Conservation (phyloP, 1,140 invertebrate genomes). For the Drosophila insularis region DNA sequence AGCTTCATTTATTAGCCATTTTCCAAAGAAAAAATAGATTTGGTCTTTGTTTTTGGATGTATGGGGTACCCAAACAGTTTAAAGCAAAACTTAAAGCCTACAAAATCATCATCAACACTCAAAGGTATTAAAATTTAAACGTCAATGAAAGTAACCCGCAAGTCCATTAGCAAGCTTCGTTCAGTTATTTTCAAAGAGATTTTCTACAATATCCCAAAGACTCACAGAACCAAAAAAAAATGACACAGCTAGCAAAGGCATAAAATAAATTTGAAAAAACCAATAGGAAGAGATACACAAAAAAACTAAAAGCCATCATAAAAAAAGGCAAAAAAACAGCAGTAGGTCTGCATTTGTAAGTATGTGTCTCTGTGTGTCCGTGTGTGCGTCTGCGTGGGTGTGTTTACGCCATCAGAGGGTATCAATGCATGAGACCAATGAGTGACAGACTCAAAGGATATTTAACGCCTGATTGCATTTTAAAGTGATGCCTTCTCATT, state of each 20-base stretch:
- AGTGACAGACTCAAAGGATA: constrained; percentile 70
- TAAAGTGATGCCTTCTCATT: constrained; percentile 63
- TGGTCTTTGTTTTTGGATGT: too few relatives aligned
- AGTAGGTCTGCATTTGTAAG: background rate
- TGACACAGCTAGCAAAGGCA: constrained; percentile 43
- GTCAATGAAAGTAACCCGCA: constrained; percentile 44
- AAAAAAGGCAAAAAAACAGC: constrained; percentile 8
- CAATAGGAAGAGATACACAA: constrained; percentile 11
- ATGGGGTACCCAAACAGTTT: too few relatives aligned
- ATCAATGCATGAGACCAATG: constrained; percentile 60
- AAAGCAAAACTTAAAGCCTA: background rate
- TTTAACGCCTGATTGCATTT: constrained; percentile 72
- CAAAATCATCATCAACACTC: background rate
- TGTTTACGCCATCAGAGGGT: constrained; percentile 14
- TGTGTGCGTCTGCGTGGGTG: constrained; percentile 10
- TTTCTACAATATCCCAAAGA: constrained; percentile 26
- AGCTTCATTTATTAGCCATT: too few relatives aligned
- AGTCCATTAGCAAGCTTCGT: constrained; percentile 43
- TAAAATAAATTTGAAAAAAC: constrained; percentile 53
- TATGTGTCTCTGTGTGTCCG: constrained; percentile 4
- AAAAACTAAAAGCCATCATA: constrained; percentile 51
- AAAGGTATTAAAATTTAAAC: background rate
- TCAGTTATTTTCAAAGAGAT: constrained; percentile 25
- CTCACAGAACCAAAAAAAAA: constrained; percentile 49
- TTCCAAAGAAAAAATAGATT: too few relatives aligned